phyloP scores from a whole-genome alignment of 2,113 vertebrate genomes.

The Lepus timidus region DNA sequence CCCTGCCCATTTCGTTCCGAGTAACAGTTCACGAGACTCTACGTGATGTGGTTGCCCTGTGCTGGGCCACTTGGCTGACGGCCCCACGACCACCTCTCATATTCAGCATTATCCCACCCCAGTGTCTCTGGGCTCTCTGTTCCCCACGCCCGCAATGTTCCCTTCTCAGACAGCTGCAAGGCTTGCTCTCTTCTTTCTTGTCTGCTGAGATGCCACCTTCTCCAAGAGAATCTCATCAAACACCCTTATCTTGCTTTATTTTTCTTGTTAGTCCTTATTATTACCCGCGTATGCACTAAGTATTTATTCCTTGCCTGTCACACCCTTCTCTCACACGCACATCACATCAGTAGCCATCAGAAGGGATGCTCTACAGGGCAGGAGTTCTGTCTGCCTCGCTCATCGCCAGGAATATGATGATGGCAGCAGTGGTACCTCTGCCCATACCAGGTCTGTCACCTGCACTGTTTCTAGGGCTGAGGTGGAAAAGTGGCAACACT shows the following conservation, averaged over 20 bases:
- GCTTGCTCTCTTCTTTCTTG: not conserved
- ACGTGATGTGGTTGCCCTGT: not conserved
- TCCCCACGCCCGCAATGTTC: not conserved
- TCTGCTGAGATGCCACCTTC: not conserved
- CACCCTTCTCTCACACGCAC: not conserved
- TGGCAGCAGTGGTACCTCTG: not conserved
- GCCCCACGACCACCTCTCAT: not conserved
- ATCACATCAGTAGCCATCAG: not conserved
- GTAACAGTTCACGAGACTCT: not conserved
- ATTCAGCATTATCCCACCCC: not conserved
- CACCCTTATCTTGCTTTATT: not conserved
- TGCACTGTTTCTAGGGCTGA: not conserved
- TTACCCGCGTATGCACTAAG: not conserved
- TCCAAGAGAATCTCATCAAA: not conserved
- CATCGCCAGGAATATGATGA: not conserved
- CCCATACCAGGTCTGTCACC: not conserved
- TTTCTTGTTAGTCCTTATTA: not conserved
- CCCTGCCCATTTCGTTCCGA: not conserved
- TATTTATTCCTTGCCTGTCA: not conserved
- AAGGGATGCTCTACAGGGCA: not conserved
- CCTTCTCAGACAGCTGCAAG: not conserved
- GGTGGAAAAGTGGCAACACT: not conserved
- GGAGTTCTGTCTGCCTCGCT: not conserved
- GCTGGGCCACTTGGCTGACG: not conserved
- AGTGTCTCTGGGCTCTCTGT: not conserved